Percentiles rank a stretch among this genome's conserved stretches.
These are phyloP conservation scores for Epizoanthus illoricatus DNA, from an alignment of 92 coral and sea anemone genomes.

Conservation along the genomic window DNA sequence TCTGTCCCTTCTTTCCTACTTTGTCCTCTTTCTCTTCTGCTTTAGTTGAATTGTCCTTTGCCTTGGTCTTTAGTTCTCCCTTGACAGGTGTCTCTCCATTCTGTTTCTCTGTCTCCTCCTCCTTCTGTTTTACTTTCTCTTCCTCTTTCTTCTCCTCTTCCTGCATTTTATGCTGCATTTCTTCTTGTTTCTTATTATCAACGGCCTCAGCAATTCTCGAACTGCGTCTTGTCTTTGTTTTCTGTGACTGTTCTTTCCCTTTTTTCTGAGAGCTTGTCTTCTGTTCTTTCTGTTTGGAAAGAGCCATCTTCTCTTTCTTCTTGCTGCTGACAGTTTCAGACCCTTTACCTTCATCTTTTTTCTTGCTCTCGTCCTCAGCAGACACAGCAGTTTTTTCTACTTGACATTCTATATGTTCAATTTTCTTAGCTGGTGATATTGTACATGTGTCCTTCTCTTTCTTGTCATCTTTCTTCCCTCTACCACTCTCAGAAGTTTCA, in stretches of 20 bases:
- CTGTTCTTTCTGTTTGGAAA: background rate
- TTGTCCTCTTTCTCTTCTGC: constrained; percentile 20
- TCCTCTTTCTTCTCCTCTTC: constrained; percentile 28
- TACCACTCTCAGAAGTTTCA: background rate
- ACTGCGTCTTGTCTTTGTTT: constrained; percentile 26
- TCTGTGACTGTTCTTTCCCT: background rate
- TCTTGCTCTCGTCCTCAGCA: background rate
- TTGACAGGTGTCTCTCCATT: background rate
- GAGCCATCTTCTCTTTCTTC: background rate
- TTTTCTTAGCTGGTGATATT: constrained; percentile 2
- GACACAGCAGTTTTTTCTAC: constrained; percentile 11
- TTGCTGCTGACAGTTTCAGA: background rate
- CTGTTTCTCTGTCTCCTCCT: background rate
- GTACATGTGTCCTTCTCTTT: background rate
- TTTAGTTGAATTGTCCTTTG: background rate
- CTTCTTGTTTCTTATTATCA: constrained; percentile 2
- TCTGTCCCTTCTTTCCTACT: background rate
- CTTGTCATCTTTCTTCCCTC: background rate
- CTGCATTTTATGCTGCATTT: constrained; percentile 12
- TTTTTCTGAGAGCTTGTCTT: background rate
- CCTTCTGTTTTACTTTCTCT: background rate
- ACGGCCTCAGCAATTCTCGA: constrained; percentile 34
- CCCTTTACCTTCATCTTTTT: background rate
- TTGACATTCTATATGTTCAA: background rate
- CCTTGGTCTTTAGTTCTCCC: background rate